Evolutionary conservation across 2,797 vertebrate species (phyloP).

Genomic region (Typhlichthys subterraneus): DNA sequence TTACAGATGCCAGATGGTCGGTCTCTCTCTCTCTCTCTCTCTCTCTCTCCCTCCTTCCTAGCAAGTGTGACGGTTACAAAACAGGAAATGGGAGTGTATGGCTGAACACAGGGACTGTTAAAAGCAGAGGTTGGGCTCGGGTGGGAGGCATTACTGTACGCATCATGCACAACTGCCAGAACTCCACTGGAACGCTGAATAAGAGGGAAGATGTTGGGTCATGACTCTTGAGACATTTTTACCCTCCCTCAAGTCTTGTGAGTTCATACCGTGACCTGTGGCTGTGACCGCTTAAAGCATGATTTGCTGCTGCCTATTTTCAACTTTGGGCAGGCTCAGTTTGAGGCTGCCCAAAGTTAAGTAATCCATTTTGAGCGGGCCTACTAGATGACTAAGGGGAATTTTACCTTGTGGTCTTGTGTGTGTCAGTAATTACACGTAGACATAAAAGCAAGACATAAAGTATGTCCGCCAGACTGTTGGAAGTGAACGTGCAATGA

Average conservation of each 20-base stretch:
- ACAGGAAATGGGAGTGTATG: constrained; percentile 34
- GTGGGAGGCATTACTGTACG: constrained; percentile 6
- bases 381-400: background rate
- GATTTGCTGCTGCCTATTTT: background rate
- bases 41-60: background rate
- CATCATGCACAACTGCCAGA: constrained; percentile 6
- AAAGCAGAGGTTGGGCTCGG: constrained; percentile 12
- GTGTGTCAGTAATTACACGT: background rate
- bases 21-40: background rate
- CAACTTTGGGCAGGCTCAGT: too few species aligned
- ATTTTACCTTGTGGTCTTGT: background rate
- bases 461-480: too few species aligned
- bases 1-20: background rate
- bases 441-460: background rate
- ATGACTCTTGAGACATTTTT: background rate
- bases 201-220: constrained; percentile 2
- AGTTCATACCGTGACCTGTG: background rate
- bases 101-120: constrained; percentile 18
- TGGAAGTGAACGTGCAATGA: too few species aligned
- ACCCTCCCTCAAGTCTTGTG: constrained; percentile 4
- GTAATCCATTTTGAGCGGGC: background rate
- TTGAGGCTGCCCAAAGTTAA: background rate
- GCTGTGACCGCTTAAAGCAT: background rate
- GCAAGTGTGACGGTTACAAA: constrained; percentile 18
- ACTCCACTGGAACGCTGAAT: constrained; percentile 2